Evolutionary conservation across 23 tunicate species (phyloP).

Genomic region (Halocynthia roretzi): DNA sequence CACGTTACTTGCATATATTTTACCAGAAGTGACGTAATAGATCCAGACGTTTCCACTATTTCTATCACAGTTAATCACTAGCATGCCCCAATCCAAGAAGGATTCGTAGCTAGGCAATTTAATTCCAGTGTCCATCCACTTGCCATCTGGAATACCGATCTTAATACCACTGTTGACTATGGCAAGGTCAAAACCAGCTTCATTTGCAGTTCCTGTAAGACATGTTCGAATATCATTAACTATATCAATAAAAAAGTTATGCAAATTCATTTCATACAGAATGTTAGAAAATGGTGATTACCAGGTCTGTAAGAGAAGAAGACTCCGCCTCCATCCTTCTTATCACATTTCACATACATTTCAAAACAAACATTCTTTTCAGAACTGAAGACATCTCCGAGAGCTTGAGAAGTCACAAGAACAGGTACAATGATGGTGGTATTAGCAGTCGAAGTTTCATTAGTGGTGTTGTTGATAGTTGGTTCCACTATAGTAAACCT

Average conservation of each 20-base stretch:
- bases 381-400: not conserved
- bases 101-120: slow-evolving; percentile 13
- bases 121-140: slow-evolving; percentile 11
- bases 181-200: slow-evolving; percentile 29
- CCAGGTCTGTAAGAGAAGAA: slow-evolving; percentile 25
- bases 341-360: slow-evolving; percentile 10
- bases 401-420: not conserved
- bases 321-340: slow-evolving; percentile 11
- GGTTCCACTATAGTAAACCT: no score
- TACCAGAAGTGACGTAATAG: slow-evolving; percentile 10
- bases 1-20: not conserved
- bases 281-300: not conserved
- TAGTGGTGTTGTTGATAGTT: no score
- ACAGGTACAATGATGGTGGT: no score
- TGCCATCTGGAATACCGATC: not conserved
- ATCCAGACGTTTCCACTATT: slow-evolving; percentile 25
- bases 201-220: not conserved
- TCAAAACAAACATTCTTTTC: slow-evolving; percentile 11
- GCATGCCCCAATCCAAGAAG: slow-evolving; percentile 34
- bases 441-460: no score
- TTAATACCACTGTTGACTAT: slow-evolving; percentile 15
- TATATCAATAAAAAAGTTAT: not conserved
- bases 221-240: not conserved
- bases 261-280: no score
- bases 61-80: slow-evolving; percentile 22